Conservation (phyloP, 2,113 vertebrate species). For the Gila orcuttii region DNA sequence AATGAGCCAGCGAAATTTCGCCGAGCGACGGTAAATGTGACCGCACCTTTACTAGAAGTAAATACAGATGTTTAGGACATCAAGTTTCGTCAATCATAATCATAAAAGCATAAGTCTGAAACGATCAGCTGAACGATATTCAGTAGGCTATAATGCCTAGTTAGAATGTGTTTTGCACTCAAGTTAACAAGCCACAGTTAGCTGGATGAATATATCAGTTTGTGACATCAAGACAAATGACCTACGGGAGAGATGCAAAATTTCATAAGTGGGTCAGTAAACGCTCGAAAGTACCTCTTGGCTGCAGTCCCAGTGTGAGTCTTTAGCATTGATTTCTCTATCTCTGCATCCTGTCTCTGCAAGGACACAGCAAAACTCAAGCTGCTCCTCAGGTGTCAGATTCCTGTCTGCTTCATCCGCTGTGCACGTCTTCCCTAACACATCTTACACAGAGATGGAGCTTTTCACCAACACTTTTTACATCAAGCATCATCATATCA, state of each 20-base stretch:
- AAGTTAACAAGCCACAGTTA: slow-evolving; percentile 17
- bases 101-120: slow-evolving; percentile 2
- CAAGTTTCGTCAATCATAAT: not conserved
- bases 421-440: slow-evolving; percentile 6
- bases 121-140: not conserved
- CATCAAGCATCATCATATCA: not conserved
- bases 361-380: slow-evolving; percentile 25
- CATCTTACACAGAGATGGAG: not conserved
- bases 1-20: too few species aligned
- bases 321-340: slow-evolving; percentile 29
- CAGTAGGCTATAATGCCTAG: not conserved
- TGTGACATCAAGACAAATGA: not conserved
- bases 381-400: slow-evolving; percentile 16
- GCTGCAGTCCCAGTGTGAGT: slow-evolving; percentile 26
- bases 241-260: not conserved
- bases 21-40: too few species aligned
- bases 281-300: slow-evolving; percentile 4
- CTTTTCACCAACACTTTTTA: not conserved
- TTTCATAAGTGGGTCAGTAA: slow-evolving; percentile 26
- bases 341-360: slow-evolving; percentile 11
- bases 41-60: not conserved
- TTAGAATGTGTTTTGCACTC: slow-evolving; percentile 6
- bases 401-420: slow-evolving; percentile 9
- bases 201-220: not conserved
- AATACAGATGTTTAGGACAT: not conserved